phyloP scores from a whole-genome alignment of 2,113 vertebrate species.

The Puffinus mauretanicus region DNA sequence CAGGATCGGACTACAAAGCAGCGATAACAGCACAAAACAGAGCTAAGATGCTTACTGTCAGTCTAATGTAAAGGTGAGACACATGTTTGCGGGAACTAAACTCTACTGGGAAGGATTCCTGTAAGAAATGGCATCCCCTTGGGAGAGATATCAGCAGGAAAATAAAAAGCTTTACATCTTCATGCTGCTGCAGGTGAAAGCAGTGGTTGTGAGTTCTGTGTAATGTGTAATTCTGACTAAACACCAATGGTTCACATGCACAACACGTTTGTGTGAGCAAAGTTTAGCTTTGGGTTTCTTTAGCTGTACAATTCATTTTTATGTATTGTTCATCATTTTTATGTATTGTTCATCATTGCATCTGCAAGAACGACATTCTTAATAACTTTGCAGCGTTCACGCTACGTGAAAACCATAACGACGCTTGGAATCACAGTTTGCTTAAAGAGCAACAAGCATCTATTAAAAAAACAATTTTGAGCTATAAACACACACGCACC shows the following conservation, averaged over 20 bases:
- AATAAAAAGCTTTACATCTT: constrained; percentile 10
- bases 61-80: background rate
- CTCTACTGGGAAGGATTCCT: background rate
- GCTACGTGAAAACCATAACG: background rate
- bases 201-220: background rate
- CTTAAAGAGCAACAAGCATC: background rate
- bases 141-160: background rate
- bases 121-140: background rate
- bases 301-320: background rate
- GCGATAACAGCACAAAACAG: background rate
- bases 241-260: background rate
- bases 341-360: background rate
- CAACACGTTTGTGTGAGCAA: background rate
- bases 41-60: background rate
- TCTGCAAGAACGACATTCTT: background rate
- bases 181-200: background rate
- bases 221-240: background rate
- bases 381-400: background rate
- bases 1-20: background rate
- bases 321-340: too few species aligned
- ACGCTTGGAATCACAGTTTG: background rate
- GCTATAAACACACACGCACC: background rate
- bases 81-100: background rate
- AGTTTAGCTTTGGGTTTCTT: background rate
- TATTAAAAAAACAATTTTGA: background rate